Base-by-base conservation (phyloP, 2,797 vertebrate species). In the Selene dorsalis region DNA sequence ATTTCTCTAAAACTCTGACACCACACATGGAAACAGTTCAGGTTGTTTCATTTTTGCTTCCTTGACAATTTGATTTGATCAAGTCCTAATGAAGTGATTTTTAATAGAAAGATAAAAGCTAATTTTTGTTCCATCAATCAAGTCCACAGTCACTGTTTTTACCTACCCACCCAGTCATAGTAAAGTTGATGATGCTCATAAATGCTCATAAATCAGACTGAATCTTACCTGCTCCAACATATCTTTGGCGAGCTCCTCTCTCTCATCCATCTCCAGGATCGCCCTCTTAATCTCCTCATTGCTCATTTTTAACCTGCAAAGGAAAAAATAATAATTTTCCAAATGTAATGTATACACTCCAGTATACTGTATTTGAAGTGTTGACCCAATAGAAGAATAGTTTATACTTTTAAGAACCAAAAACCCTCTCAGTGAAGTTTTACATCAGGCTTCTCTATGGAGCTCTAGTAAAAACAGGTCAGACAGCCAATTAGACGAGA, bases 281-380 rank as follows among this genome's bases (percentile, higher is more conserved):
- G 97, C 98, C 86, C 95, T 95, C 84, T 94, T 96, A 86, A 99
- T 99, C 94, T 99, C 98, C 73, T 98, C 97, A 8, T 99, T 99
- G 69, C 96, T 96, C 86, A 99, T 95, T 92, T 99, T 99, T 93
- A 99, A 93, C 93, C 98, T 99, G 82, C 16, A 65, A 57, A 24
- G 26, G 12, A 32, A 9, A 39, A 18, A 24, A 30, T 18, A 48
- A 58, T 28, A 4, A 55, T 26, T 45, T 17, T 55, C 48, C 13
- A 41, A 41, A 39, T 0, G 9, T 43, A 1, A 9, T 35, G 32
- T 8, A 35, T 43, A 14, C 41, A 43, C 41, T 43, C 16, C 41
- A 35, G 9, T 16, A 16, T 5, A 4, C 14, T 43, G 14, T 16
- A 16, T 43, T 43, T 43, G 14, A 43, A 43, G 41, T 41, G 39